A percentile compares a stretch with the other conserved stretches of the same genome.
Evolutionary conservation across 2,797 vertebrate species (phyloP).

Genomic region (Falco biarmicus): DNA sequence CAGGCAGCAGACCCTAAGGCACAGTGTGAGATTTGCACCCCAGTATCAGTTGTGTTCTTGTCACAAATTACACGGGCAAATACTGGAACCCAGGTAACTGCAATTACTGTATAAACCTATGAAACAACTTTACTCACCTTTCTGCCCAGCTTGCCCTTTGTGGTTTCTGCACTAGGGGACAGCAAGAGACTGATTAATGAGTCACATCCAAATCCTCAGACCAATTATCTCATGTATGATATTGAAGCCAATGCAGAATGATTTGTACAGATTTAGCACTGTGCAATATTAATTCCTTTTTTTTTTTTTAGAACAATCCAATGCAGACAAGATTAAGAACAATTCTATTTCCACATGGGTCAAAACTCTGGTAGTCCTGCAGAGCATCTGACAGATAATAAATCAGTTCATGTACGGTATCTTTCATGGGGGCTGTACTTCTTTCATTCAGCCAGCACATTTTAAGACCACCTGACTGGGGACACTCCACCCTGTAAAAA

Average conservation of each 20-base stretch:
- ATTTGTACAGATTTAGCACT: not conserved
- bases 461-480: not conserved
- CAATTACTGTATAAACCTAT: not conserved
- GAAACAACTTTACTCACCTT: not conserved
- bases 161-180: not conserved
- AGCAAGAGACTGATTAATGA: not conserved
- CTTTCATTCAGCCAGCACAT: not conserved
- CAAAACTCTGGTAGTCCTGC: not conserved
- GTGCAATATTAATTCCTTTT: not conserved
- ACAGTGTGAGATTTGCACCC: accelerated
- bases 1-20: accelerated
- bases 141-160: not conserved
- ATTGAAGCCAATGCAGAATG: not conserved
- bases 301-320: not conserved
- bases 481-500: not conserved
- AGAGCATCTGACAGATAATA: not conserved
- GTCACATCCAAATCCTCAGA: not conserved
- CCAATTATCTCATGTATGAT: not conserved
- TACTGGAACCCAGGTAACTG: not conserved
- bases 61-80: not conserved
- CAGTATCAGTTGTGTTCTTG: not conserved
- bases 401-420: not conserved
- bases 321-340: not conserved
- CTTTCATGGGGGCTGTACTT: not conserved
- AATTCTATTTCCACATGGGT: not conserved